Evolutionary conservation across 1,140 invertebrate species (phyloP).

Genomic region (Zaprionus tsacasi): DNA sequence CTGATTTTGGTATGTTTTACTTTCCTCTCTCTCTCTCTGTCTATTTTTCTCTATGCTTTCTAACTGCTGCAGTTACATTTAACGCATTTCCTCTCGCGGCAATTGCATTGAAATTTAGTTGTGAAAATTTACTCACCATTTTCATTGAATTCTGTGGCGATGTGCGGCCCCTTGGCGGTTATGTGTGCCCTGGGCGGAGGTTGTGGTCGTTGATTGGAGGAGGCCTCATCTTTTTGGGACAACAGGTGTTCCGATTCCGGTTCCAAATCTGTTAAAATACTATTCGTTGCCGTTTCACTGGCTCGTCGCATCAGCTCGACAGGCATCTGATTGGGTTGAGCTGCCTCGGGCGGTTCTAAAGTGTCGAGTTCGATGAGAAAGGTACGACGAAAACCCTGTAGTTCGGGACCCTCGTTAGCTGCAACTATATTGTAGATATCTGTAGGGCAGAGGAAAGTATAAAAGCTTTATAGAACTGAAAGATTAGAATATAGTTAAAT

Average conservation of each 20-base stretch:
- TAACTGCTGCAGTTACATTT: not conserved
- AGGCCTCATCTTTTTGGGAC: conserved; percentile 25
- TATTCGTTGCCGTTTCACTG: conserved; percentile 61
- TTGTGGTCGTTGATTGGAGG: conserved; percentile 31
- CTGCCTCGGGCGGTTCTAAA: not conserved
- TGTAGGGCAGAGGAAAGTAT: not conserved
- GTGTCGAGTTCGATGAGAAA: conserved; percentile 9
- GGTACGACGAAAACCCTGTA: conserved; percentile 45
- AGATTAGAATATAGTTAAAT: not conserved
- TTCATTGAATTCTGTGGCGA: not conserved
- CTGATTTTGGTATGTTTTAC: conserved; percentile 17
- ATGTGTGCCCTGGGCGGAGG: conserved; percentile 41
- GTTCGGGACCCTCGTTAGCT: conserved; percentile 38
- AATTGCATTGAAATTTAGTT: not conserved
- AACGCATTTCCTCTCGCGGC: not conserved
- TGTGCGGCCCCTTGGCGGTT: conserved; percentile 7
- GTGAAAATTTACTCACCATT: conserved; percentile 26
- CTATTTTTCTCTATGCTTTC: not conserved
- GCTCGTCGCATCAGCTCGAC: conserved; percentile 55
- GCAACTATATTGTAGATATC: conserved; percentile 57
- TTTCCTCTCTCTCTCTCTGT: not conserved
- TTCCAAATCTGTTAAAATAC: conserved; percentile 55
- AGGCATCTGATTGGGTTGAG: conserved; percentile 42
- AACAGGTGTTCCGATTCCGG: conserved; percentile 64
- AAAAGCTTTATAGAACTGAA: not conserved